These are phyloP conservation scores for Teleogryllus occipitalis DNA, from an alignment of 1,140 invertebrate species.

Conservation along the genomic window DNA sequence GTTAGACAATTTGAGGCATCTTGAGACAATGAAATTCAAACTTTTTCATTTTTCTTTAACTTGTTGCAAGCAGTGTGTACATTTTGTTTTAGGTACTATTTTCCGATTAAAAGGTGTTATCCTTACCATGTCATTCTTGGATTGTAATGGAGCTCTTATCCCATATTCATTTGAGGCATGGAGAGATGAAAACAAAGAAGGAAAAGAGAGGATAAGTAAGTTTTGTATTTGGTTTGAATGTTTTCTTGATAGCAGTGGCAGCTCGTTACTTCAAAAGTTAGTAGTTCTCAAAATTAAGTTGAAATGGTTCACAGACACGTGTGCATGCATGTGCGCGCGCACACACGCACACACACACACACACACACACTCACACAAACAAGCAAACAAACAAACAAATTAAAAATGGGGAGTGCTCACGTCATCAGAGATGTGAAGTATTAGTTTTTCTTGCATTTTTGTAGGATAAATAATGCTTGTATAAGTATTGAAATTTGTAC, in stretches of 20 bases:
- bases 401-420: too few species aligned
- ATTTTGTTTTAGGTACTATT: constrained; percentile 62
- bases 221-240: constrained; percentile 18
- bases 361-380: too few species aligned
- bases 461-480: too few species aligned
- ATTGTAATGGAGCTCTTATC: constrained; percentile 82
- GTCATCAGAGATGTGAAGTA: too few species aligned
- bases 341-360: too few species aligned
- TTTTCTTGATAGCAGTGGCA: neutral
- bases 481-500: too few species aligned
- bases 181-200: constrained; percentile 68
- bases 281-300: too few species aligned
- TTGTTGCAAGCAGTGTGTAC: neutral
- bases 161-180: constrained; percentile 77
- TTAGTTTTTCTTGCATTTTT: too few species aligned
- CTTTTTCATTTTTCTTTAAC: neutral
- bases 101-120: constrained; percentile 92
- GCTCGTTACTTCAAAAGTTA: too few species aligned
- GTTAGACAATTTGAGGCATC: neutral
- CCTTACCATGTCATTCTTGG: constrained; percentile 88
- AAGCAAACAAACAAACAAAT: too few species aligned
- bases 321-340: too few species aligned
- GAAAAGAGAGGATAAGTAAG: constrained; percentile 55
- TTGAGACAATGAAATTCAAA: neutral
- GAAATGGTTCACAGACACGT: too few species aligned